Evolutionary conservation across 2,888 invertebrate genomes (phyloP).

Genomic region (Rhaphigaster nebulosa): DNA sequence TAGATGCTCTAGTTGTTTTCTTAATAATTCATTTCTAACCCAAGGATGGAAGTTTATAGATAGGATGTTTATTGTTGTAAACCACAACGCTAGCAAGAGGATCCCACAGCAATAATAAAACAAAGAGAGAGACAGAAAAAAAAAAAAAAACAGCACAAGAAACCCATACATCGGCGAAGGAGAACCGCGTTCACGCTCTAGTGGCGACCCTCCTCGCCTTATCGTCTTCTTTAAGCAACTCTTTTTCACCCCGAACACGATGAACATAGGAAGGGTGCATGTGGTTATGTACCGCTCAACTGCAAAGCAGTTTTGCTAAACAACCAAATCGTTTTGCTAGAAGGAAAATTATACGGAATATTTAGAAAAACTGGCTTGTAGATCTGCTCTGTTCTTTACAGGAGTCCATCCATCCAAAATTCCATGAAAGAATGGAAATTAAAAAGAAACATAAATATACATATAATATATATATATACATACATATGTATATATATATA

Average conservation of each 20-base stretch:
- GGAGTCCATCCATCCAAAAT: too few relatives aligned
- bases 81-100: background rate
- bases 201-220: background rate
- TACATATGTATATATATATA: too few relatives aligned
- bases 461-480: too few relatives aligned
- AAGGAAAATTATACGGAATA: too few relatives aligned
- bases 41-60: background rate
- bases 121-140: background rate
- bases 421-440: too few relatives aligned
- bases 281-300: background rate
- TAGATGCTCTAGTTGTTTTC: background rate
- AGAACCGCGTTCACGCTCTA: constrained; percentile 22
- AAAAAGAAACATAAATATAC: too few relatives aligned
- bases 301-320: background rate
- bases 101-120: constrained; percentile 16
- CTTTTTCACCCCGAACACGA: background rate
- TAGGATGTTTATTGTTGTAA: constrained; percentile 1
- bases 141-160: background rate
- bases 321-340: background rate
- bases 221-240: constrained; percentile 22
- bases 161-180: background rate
- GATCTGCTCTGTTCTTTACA: too few relatives aligned
- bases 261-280: background rate
- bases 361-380: too few relatives aligned
- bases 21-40: background rate